phyloP scores from a whole-genome alignment of 1,140 invertebrate genomes.

The Oryctes rhinoceros region DNA sequence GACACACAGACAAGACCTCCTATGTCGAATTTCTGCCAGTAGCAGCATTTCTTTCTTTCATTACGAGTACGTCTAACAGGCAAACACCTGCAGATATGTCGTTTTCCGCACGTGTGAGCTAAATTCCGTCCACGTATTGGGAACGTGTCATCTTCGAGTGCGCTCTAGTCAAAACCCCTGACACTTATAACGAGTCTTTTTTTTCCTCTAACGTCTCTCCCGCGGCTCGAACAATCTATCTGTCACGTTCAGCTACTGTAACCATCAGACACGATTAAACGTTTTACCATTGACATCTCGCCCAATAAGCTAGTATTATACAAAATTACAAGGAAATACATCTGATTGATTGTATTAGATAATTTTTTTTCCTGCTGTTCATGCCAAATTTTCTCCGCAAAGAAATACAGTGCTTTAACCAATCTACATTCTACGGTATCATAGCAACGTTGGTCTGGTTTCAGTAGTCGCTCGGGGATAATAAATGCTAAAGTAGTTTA shows the following conservation, averaged over 20 bases:
- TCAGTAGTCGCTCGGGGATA: neutral
- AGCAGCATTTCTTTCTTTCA: neutral
- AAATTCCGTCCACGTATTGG: conserved; percentile 17
- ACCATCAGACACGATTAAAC: neutral
- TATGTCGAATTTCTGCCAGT: neutral
- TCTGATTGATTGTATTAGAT: conserved; percentile 31
- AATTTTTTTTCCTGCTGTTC: conserved; percentile 10
- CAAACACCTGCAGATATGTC: neutral
- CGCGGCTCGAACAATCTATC: neutral
- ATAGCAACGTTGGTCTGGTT: neutral
- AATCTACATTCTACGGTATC: neutral
- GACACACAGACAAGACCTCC: no score
- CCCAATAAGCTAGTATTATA: neutral
- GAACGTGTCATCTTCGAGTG: conserved; percentile 9
- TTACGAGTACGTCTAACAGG: neutral
- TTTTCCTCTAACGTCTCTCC: neutral
- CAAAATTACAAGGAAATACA: conserved; percentile 18
- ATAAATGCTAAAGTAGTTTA: conserved; percentile 13
- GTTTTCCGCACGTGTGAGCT: conserved; percentile 21
- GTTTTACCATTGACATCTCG: conserved; percentile 8
- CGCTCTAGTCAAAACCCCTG: neutral
- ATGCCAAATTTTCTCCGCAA: neutral
- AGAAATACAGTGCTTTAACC: neutral
- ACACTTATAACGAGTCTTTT: conserved; percentile 25
- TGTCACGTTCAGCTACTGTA: conserved; percentile 7